These are phyloP conservation scores for Brachyistius frenatus DNA, from an alignment of 2,113 vertebrate genomes.

Conservation along the genomic window DNA sequence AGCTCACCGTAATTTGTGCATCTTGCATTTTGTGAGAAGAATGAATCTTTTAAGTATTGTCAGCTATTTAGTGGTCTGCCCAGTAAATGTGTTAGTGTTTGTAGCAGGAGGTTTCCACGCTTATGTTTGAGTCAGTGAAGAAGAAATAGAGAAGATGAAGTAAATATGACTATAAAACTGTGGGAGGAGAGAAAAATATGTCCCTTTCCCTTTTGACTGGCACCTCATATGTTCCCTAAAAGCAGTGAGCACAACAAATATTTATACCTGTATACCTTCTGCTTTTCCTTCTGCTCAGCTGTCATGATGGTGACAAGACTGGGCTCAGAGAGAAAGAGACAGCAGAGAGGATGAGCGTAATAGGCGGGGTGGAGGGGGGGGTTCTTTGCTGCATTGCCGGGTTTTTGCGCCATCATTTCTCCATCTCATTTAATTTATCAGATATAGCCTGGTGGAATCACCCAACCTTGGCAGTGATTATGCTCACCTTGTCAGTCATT, in stretches of 20 bases:
- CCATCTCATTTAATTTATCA: conserved; percentile 64
- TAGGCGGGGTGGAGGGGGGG: not conserved
- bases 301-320: conserved; percentile 39
- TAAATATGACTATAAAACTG: not conserved
- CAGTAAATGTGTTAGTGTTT: not conserved
- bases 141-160: not conserved
- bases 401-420: conserved; percentile 38
- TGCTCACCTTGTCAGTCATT: conserved; percentile 58
- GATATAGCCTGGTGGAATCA: conserved; percentile 50
- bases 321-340: conserved; percentile 21
- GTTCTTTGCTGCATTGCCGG: conserved; percentile 30
- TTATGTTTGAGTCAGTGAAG: conserved; percentile 9
- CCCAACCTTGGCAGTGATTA: conserved; percentile 53
- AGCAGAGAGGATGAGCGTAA: conserved; percentile 15
- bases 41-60: not conserved
- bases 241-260: conserved; percentile 7
- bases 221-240: not conserved
- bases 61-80: too few species aligned
- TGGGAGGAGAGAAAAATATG: conserved; percentile 5
- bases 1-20: too few species aligned
- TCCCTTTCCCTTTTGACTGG: not conserved
- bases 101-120: not conserved
- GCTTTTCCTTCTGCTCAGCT: conserved; percentile 42
- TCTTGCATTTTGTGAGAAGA: not conserved
- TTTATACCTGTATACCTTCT: conserved; percentile 23